Evolutionary conservation across 1,140 invertebrate genomes (phyloP).

Genomic region (Cylas formicarius): DNA sequence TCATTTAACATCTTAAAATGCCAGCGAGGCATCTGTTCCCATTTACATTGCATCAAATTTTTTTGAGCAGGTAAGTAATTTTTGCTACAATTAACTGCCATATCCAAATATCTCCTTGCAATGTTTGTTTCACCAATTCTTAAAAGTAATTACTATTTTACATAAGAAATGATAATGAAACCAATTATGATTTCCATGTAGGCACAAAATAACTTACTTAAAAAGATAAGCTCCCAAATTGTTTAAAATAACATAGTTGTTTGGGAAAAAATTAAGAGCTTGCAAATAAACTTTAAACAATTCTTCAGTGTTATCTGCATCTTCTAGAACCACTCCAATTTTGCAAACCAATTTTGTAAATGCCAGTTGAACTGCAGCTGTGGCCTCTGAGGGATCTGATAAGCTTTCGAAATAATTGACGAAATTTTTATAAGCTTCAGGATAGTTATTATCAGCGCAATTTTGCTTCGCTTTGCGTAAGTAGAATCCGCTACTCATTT

Average conservation of each 20-base stretch:
- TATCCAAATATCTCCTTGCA: slow-evolving; percentile 26
- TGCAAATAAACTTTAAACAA: slow-evolving; percentile 29
- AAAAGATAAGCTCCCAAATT: slow-evolving; percentile 31
- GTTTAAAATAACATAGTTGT: slow-evolving; percentile 28
- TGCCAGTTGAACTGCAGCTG: slow-evolving; percentile 16
- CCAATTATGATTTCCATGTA: background rate
- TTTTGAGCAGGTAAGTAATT: slow-evolving; percentile 29
- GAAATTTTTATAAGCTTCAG: slow-evolving; percentile 23
- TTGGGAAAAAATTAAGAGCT: slow-evolving; percentile 28
- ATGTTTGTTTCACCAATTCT: slow-evolving; percentile 25
- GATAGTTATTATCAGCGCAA: slow-evolving; percentile 21
- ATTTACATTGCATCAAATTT: slow-evolving; percentile 31
- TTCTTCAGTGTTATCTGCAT: slow-evolving; percentile 21
- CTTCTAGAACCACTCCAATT: slow-evolving; percentile 22
- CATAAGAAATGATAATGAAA: background rate
- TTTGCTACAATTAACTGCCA: slow-evolving; percentile 20
- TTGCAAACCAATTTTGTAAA: slow-evolving; percentile 22
- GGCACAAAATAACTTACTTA: slow-evolving; percentile 17
- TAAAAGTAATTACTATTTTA: slow-evolving; percentile 11
- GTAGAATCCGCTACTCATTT: slow-evolving; percentile 19
- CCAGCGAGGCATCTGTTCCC: slow-evolving; percentile 59
- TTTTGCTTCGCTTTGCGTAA: slow-evolving; percentile 23
- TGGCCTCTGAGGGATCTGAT: slow-evolving; percentile 17
- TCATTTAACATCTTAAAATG: slow-evolving; percentile 80
- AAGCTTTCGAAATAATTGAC: slow-evolving; percentile 27